Percentiles rank a stretch among this genome's conserved stretches.
Evolutionary conservation across 2,113 vertebrate species (phyloP).

Genomic region (Nymphicus hollandicus): DNA sequence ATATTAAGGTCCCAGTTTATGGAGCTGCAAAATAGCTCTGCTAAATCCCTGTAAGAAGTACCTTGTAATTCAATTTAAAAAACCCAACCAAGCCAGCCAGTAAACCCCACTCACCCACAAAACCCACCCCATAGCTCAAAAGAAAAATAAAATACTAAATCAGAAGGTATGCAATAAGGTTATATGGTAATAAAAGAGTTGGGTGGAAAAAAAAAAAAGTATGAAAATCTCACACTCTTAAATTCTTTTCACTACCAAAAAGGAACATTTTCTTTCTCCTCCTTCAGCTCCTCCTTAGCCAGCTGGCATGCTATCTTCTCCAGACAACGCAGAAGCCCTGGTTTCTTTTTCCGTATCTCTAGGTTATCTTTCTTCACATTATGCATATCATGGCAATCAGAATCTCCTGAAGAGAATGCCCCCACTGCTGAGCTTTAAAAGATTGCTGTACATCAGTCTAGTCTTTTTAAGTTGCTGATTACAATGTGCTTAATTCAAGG

Average conservation of each 20-base stretch:
- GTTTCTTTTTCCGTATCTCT: background rate
- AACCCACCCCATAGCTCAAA: background rate
- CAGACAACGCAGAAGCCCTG: background rate
- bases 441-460: background rate
- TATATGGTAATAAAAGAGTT: background rate
- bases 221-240: background rate
- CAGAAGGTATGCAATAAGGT: background rate
- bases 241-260: background rate
- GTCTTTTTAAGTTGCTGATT: background rate
- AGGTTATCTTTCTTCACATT: background rate
- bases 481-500: background rate
- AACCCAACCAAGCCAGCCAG: background rate
- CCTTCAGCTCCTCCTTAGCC: background rate
- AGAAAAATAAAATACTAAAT: background rate
- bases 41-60: background rate
- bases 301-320: background rate
- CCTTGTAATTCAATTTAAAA: background rate
- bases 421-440: background rate
- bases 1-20: background rate
- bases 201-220: accelerated
- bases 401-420: background rate
- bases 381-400: background rate
- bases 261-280: background rate
- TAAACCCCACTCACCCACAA: background rate
- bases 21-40: background rate